Evolutionary conservation across 2,888 invertebrate species (phyloP), one percentile per base, ranked within the genome.

Genomic region (Tiliacea aurago): DNA sequence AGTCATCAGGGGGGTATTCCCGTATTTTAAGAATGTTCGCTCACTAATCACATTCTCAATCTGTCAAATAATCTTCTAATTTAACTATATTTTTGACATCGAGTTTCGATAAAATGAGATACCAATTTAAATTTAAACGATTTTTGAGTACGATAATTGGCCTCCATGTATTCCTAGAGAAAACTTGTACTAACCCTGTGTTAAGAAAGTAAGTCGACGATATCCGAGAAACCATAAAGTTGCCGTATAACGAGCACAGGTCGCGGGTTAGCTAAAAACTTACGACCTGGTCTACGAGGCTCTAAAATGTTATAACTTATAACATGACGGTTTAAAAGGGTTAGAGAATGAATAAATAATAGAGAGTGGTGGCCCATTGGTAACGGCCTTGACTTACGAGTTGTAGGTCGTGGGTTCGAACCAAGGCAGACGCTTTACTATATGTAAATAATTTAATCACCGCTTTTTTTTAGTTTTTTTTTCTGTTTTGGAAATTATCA

Each of bases 231-330:
- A 33, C 51, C 59, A 75, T 80, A 80, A 78, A 78, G 64, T 69
- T 51, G 33, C 56, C 33, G 51, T 73, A 75, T 70, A 69, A 80
- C 80, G 78, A 75, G 76, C 45, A 13, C 75, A 80, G 80, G 70
- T 65, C 61, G 69, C 59, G n/a, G 53, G 55, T 69, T 75, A 20
- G 45, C 45, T 80, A 76, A 65, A 69, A 78, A 80, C 75, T 78
- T 78, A 80, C 80, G 69, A 80, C 23, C 64, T 65, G 76, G 75
- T 47, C 76, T 80, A 75, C 61, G 70, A 65, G 51, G 51, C 55
- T 70, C 64, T 78, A 80, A 75, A 75, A 80, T 80, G 28, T 75
- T 75, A 62, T 65, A 75, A 68, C 56, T 64, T 78, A 73, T 64
- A 64, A 73, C 61, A n/a, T 73, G 49, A 45, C 37, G 51, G 77